Evolutionary conservation across 92 coral and sea anemone genomes (phyloP).

Genomic region (Zoanthus sansibaricus): DNA sequence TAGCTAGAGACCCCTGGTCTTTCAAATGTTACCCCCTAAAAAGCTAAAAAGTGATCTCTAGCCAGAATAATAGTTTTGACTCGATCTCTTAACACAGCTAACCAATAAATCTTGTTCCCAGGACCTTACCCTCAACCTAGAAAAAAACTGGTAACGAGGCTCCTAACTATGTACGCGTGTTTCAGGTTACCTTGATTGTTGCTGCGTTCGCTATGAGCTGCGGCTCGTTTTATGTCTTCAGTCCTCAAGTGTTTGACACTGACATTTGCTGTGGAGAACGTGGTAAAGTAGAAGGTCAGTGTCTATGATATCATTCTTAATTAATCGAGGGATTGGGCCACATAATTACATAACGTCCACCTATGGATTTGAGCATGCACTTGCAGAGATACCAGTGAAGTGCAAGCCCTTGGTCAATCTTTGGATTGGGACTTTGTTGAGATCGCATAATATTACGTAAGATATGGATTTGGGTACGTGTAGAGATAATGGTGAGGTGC

Average conservation of each 20-base stretch:
- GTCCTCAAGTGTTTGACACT: conserved; percentile 76
- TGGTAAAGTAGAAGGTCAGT: conserved; percentile 80
- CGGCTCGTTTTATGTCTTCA: conserved; percentile 72
- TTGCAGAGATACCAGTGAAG: no score
- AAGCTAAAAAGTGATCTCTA: background rate
- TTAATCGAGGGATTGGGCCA: no score
- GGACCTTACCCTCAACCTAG: background rate
- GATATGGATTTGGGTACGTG: no score
- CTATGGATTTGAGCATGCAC: no score
- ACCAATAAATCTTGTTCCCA: background rate
- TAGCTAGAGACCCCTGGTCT: background rate
- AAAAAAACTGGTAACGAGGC: background rate
- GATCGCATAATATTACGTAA: no score
- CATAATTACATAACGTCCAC: no score
- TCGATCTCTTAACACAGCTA: background rate
- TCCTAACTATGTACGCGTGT: background rate
- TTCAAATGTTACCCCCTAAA: background rate
- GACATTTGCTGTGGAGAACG: conserved; percentile 84
- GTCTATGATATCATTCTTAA: no score
- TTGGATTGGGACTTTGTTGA: no score
- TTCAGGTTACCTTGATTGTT: conserved; percentile 78
- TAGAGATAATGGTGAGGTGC: no score
- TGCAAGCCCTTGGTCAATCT: no score
- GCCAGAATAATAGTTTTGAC: background rate
- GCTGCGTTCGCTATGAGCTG: conserved; percentile 85